These are phyloP conservation scores for Gastrophysa polygoni DNA, from an alignment of 2,888 invertebrate genomes.

Conservation along the genomic window DNA sequence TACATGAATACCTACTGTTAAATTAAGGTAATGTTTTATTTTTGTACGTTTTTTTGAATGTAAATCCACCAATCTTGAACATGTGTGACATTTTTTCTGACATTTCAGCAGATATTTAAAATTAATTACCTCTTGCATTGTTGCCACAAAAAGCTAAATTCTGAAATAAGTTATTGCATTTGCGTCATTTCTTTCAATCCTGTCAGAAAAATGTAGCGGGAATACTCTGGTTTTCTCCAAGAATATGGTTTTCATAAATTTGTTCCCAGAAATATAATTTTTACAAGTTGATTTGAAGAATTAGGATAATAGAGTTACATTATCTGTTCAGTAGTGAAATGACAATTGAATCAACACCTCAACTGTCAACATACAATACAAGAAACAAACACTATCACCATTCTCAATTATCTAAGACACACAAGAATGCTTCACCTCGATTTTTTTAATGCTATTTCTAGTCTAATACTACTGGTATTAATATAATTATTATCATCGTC, in stretches of 20 bases:
- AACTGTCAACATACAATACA: too few species aligned
- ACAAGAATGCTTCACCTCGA: too few species aligned
- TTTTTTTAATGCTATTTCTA: too few species aligned
- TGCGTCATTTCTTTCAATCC: background rate
- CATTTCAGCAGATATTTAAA: slow-evolving; percentile 39
- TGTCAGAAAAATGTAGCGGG: background rate
- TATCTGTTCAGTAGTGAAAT: background rate
- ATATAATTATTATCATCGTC: too few species aligned
- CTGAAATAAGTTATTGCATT: background rate
- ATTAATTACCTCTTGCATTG: slow-evolving; percentile 31
- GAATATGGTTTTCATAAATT: background rate
- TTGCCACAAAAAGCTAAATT: slow-evolving; percentile 21
- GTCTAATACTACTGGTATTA: too few species aligned
- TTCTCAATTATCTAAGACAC: too few species aligned
- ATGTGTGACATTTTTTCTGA: slow-evolving; percentile 34
- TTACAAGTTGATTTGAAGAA: background rate
- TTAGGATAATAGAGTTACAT: background rate
- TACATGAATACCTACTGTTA: slow-evolving; percentile 35
- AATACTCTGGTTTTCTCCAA: slow-evolving; percentile 5
- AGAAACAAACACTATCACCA: too few species aligned
- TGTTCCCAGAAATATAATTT: background rate
- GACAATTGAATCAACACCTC: background rate
- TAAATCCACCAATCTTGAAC: slow-evolving; percentile 28
- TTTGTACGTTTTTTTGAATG: slow-evolving; percentile 39
- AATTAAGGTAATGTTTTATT: slow-evolving; percentile 43